Conservation (phyloP, 2,888 invertebrate species). For the Erebia aethiops region DNA sequence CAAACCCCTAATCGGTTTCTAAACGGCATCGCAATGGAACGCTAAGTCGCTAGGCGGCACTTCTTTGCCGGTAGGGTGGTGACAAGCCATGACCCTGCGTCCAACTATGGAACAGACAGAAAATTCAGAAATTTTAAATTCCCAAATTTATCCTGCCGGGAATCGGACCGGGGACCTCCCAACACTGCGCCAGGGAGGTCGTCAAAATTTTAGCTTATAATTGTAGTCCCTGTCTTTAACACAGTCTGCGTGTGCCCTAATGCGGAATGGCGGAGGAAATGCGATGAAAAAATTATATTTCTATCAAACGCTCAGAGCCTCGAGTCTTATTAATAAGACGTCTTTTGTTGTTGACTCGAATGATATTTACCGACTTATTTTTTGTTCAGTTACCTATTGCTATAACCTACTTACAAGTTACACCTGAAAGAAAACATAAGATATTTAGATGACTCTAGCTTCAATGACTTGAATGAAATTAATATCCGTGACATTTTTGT, state of each 20-base stretch:
- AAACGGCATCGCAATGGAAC: too few species aligned
- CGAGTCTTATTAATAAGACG: constrained; percentile 11
- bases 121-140: too few species aligned
- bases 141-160: too few species aligned
- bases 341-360: neutral
- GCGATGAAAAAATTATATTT: constrained; percentile 43
- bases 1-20: too few species aligned
- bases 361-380: neutral
- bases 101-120: too few species aligned
- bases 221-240: neutral
- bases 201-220: neutral
- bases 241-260: constrained; percentile 27
- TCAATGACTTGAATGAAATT: neutral
- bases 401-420: neutral
- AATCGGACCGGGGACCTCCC: too few species aligned
- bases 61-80: too few species aligned
- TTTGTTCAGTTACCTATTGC: neutral
- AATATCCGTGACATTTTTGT: too few species aligned
- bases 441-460: neutral
- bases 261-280: constrained; percentile 34
- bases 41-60: too few species aligned
- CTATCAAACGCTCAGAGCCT: constrained; percentile 24
- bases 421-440: neutral
- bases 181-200: too few species aligned
- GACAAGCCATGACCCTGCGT: too few species aligned